These are phyloP conservation scores for Pungitius pungitius DNA, from an alignment of 2,113 vertebrate species.

Conservation along the genomic window DNA sequence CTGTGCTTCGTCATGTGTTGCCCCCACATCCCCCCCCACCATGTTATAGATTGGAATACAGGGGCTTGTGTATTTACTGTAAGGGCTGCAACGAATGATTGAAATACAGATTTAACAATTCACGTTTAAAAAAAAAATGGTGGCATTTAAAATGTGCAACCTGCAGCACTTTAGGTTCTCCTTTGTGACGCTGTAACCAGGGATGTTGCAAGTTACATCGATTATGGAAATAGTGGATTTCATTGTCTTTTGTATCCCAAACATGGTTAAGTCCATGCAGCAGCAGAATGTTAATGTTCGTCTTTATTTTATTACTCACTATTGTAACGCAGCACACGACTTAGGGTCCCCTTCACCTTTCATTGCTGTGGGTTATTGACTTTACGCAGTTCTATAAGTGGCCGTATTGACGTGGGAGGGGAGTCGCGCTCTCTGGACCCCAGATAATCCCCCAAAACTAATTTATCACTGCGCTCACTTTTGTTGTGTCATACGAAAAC, in stretches of 20 bases:
- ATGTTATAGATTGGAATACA: not conserved
- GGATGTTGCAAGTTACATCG: not conserved
- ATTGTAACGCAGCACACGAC: not conserved
- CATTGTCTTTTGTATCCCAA: no score
- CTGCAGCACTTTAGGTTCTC: not conserved
- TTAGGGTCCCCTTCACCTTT: not conserved
- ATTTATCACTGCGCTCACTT: slow-evolving; percentile 21
- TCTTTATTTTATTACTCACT: not conserved
- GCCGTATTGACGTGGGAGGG: slow-evolving; percentile 27
- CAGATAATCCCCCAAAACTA: no score
- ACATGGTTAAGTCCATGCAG: not conserved
- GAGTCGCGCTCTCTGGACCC: no score
- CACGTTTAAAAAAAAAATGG: no score
- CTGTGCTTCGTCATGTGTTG: not conserved
- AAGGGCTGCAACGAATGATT: not conserved
- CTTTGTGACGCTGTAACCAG: not conserved
- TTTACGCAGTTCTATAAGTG: slow-evolving; percentile 6
- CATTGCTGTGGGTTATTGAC: slow-evolving; percentile 4
- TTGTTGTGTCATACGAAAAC: slow-evolving; percentile 23
- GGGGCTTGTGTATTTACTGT: not conserved
- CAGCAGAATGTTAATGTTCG: not conserved
- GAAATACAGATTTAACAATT: not conserved
- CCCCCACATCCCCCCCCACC: not conserved
- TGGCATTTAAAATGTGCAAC: no score
- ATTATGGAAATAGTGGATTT: not conserved